Conservation (phyloP, 2,888 invertebrate species). For the Drosophila testacea region DNA sequence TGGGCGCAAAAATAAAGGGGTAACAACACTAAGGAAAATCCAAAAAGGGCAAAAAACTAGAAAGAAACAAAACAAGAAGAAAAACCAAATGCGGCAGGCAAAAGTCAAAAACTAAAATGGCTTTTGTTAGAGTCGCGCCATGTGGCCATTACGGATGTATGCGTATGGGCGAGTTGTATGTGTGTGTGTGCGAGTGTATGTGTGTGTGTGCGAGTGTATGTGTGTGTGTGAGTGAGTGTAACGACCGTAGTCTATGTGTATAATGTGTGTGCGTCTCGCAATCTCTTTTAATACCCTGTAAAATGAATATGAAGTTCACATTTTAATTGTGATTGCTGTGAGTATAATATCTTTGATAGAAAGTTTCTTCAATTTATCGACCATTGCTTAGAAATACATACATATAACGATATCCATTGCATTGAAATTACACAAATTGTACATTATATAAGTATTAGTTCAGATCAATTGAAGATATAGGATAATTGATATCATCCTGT, state of each 20-base stretch:
- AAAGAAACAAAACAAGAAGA: conserved; percentile 18
- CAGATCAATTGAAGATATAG: too few relatives aligned
- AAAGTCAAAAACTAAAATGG: conserved; percentile 78
- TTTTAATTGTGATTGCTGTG: neutral
- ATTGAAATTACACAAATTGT: too few relatives aligned
- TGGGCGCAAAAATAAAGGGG: conserved; percentile 49
- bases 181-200: conserved; percentile 17
- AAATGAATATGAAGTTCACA: neutral
- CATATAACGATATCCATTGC: too few relatives aligned
- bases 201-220: conserved; percentile 8
- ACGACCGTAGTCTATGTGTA: conserved; percentile 34
- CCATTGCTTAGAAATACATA: too few relatives aligned
- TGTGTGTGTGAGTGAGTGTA: conserved; percentile 30
- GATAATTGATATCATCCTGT: too few relatives aligned
- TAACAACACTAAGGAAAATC: conserved; percentile 40
- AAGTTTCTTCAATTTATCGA: too few relatives aligned
- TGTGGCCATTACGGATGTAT: conserved; percentile 68
- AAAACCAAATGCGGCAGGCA: conserved; percentile 50
- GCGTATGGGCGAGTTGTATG: conserved; percentile 19
- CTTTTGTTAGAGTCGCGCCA: conserved; percentile 75
- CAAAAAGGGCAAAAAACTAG: conserved; percentile 16
- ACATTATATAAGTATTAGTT: too few relatives aligned
- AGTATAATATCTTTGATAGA: too few relatives aligned
- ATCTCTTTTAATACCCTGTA: conserved; percentile 47
- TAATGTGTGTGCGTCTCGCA: conserved; percentile 20